phyloP scores from a whole-genome alignment of 2,797 vertebrate species.

The Rhinophrynus dorsalis region DNA sequence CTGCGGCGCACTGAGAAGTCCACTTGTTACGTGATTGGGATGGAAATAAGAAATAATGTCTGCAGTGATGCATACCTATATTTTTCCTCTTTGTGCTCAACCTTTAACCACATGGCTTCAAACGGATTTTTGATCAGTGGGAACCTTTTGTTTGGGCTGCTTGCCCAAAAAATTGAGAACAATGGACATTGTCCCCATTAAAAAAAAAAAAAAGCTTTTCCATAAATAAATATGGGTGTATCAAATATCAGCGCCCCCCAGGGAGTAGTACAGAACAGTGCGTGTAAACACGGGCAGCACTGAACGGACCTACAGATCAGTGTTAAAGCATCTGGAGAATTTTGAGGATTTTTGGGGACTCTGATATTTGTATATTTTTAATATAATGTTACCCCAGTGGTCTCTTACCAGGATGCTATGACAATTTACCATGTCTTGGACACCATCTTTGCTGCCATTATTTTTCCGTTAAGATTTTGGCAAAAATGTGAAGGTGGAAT shows the following conservation, averaged over 20 bases:
- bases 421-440: too few species aligned
- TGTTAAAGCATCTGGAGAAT: background rate
- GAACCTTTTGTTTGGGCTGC: slow-evolving; percentile 9
- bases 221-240: slow-evolving; percentile 39
- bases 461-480: too few species aligned
- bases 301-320: background rate
- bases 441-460: too few species aligned
- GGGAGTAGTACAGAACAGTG: background rate
- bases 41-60: background rate
- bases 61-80: background rate
- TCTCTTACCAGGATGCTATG: too few species aligned
- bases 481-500: too few species aligned
- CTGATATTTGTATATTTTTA: too few species aligned
- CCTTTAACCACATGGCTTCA: background rate
- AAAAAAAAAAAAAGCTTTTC: slow-evolving; percentile 9
- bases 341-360: too few species aligned
- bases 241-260: background rate
- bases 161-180: slow-evolving; percentile 24
- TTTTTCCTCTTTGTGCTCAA: background rate
- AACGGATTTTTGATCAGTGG: background rate
- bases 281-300: slow-evolving; percentile 24
- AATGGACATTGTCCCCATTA: slow-evolving; percentile 44
- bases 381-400: too few species aligned
- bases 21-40: background rate
- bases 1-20: too few species aligned